phyloP scores from a whole-genome alignment of 2,888 invertebrate genomes.

The Clivina fossor region DNA sequence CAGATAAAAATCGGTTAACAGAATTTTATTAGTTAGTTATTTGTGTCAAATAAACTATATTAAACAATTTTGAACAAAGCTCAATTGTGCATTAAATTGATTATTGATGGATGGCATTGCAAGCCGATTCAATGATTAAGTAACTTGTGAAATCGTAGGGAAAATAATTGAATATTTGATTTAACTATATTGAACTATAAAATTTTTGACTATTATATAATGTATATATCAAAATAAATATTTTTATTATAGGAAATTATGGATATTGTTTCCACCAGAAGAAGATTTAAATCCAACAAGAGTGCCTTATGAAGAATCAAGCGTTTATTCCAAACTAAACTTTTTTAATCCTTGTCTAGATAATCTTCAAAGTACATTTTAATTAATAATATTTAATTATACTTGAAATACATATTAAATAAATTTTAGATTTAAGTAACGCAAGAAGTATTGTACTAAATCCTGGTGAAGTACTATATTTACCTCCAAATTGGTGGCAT shows the following conservation, averaged over 20 bases:
- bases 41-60: not conserved
- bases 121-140: too few species aligned
- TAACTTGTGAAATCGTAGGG: too few species aligned
- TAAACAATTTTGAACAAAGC: too few species aligned
- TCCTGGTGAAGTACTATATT: slow-evolving; percentile 84
- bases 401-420: not conserved
- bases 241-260: slow-evolving; percentile 70
- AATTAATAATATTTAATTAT: slow-evolving; percentile 13
- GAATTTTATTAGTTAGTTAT: not conserved
- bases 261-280: slow-evolving; percentile 88
- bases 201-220: slow-evolving; percentile 3
- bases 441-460: slow-evolving; percentile 64
- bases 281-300: slow-evolving; percentile 74
- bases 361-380: slow-evolving; percentile 55
- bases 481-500: slow-evolving; percentile 97
- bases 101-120: too few species aligned
- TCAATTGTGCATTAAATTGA: too few species aligned
- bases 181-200: slow-evolving; percentile 18
- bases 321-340: slow-evolving; percentile 83
- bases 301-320: slow-evolving; percentile 95
- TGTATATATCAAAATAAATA: not conserved
- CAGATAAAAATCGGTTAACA: not conserved
- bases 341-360: slow-evolving; percentile 68
- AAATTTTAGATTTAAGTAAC: slow-evolving; percentile 42
- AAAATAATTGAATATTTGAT: too few species aligned